Evolutionary conservation across 2,113 vertebrate species (phyloP), one percentile per base, ranked within the genome.

Genomic region (Dolichallabes microphthalmus): DNA sequence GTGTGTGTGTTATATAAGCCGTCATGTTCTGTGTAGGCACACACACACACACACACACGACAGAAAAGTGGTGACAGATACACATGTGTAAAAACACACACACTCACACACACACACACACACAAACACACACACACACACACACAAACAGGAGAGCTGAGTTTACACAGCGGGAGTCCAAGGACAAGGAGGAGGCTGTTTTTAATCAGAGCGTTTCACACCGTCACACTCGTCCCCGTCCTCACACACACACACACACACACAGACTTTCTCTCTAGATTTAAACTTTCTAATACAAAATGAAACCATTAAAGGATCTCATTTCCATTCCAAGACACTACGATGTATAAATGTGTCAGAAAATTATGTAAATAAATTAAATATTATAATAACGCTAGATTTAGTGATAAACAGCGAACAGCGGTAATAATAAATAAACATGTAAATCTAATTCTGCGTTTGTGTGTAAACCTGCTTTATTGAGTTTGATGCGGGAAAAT

Each of bases 121-220:
- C n/a, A 75, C 45, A 75, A 45, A 53, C 73, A 9, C 25, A 53
- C 50, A n/a, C 22, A 1, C 1, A 77, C 19, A 71, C 19, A 77
- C 75, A 77, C 14, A 77, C 52, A 77, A 57, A 77, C 75, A 57
- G n/a, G 15, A 77, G 75, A 17, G 25, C 5, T 4, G 50, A 74
- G 71, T 74, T 73, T 53, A 76, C 45, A 76, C 50, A 76, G 73
- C 73, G 27, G 73, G 73, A 76, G 50, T 13, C 73, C 73, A 76
- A 57, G 53, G 52, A 77, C 27, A 32, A 30, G 52, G 27, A 30
- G 50, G 50, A 57, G 74, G 35, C 17, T 22, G 53, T 20, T 76
- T 53, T 53, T 76, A 76, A 76, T 76, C 73, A 76, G 73, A 76
- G 73, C 73, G 73, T 76, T 76, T 76, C 73, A 76, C 71, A 39